Base-by-base conservation (phyloP, 2,888 invertebrate species). In the Drosophila neutralis region DNA sequence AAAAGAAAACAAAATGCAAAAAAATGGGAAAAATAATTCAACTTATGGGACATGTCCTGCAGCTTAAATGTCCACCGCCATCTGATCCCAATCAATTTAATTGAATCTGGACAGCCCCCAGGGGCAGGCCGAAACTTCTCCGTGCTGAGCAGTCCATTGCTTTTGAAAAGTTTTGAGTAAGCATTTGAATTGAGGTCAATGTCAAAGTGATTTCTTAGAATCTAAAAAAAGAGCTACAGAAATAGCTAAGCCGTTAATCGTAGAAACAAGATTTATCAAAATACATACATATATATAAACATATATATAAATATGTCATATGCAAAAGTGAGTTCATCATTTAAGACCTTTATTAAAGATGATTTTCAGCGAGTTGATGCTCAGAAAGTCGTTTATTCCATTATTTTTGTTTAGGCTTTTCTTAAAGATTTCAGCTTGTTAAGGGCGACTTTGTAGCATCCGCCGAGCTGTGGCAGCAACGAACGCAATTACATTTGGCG, bases 61-160 rank as follows among this genome's bases (percentile, higher is more conserved):
- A 65, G 74, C 69, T 36, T 45, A 53, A 40, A 35, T 29, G 24
- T 24, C 13, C 60, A 51, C 29, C 27, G 31, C 27, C 58, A 56
- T 35, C 61, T 66, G 79, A 83, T 73, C 84, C 67, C 70, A 71
- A 82, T 82, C 73, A 80, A 84, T 82, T 87, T 69, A 74, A 87
- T 80, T 82, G 73, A 72, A 78, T 80, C 73, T 69, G 58, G 62
- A 24, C 59, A 49, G 31, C 36, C 42, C 38, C 24, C 21, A 45
- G 33, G 48, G 48, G 15, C 10, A 33, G 15, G 11, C 45, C 35
- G 8, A 38, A 29, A 1, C 33, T 31, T 24, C 54, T 52, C 33
- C 54, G 56, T 54, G 74, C 36, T 48, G 67, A 52, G 36, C 29
- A 27, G 64, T 33, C 31, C 31, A 42, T 63, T 56, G 24, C 51